A percentile compares a stretch with the other conserved stretches of the same genome.
Evolutionary conservation across 2,888 invertebrate genomes (phyloP).

Genomic region (Papilio demoleus): DNA sequence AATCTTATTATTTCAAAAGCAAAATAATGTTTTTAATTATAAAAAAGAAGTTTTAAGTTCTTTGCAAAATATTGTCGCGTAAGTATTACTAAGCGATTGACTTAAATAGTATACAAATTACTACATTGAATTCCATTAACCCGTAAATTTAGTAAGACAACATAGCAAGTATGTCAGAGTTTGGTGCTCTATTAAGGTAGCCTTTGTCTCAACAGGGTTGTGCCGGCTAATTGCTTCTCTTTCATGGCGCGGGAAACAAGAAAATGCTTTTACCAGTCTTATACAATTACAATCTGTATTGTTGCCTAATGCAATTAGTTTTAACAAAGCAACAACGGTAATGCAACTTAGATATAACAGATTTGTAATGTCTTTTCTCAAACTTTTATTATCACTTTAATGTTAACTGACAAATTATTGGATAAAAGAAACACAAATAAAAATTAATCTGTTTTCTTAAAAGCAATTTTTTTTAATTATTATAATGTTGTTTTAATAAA

Average conservation of each 20-base stretch:
- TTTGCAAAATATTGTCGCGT: not conserved
- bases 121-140: slow-evolving; percentile 7
- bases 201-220: slow-evolving; percentile 30
- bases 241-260: slow-evolving; percentile 37
- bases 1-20: too few relatives aligned
- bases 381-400: not conserved
- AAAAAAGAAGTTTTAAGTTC: too few relatives aligned
- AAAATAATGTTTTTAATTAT: too few relatives aligned
- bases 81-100: not conserved
- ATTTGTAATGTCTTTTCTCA: not conserved
- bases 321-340: slow-evolving; percentile 26
- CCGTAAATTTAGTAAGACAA: slow-evolving; percentile 30
- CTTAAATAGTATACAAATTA: slow-evolving; percentile 3
- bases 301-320: slow-evolving; percentile 37
- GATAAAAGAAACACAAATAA: too few relatives aligned
- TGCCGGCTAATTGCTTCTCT: slow-evolving; percentile 37
- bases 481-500: too few relatives aligned
- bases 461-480: too few relatives aligned
- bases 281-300: slow-evolving; percentile 38
- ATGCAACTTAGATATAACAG: slow-evolving; percentile 14
- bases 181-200: slow-evolving; percentile 34
- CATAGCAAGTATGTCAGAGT: slow-evolving; percentile 30
- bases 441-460: too few relatives aligned
- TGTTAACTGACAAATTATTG: not conserved
- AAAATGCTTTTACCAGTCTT: slow-evolving; percentile 39